Evolutionary conservation across 2,113 vertebrate genomes (phyloP).

Genomic region (Podarcis raffonei): DNA sequence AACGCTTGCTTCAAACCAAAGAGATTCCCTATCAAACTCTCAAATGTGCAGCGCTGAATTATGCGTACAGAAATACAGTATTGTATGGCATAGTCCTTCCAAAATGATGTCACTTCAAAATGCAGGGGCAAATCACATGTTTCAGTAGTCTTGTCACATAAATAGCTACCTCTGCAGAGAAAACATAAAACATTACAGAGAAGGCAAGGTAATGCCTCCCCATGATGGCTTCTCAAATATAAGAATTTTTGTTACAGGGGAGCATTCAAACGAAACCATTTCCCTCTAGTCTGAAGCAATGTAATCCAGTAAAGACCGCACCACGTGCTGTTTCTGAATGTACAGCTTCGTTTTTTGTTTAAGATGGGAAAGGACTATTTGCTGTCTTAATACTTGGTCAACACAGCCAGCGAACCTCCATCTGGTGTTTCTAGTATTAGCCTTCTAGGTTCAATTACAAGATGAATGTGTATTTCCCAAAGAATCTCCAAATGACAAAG

Average conservation of each 20-base stretch:
- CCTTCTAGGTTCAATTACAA: neutral
- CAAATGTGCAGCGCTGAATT: neutral
- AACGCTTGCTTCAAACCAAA: neutral
- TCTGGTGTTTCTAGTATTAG: conserved; percentile 17
- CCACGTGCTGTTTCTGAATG: neutral
- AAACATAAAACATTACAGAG: neutral
- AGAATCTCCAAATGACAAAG: conserved; percentile 9
- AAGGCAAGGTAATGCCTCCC: neutral
- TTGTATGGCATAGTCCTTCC: neutral
- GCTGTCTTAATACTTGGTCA: neutral
- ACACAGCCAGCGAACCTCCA: neutral
- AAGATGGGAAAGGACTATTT: neutral
- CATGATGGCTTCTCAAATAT: neutral
- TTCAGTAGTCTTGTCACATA: neutral
- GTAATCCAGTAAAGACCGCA: neutral
- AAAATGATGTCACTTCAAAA: neutral
- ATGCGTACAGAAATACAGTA: neutral
- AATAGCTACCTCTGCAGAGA: neutral
- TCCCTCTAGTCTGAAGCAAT: neutral
- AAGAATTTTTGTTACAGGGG: neutral
- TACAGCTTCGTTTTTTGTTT: neutral
- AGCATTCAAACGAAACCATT: neutral
- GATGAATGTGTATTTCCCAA: neutral
- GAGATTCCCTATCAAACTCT: neutral
- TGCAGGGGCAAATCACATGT: neutral